A percentile compares a stretch with the other conserved stretches of the same genome.
Conservation (phyloP, 2,888 invertebrate genomes). For the Mystacides longicornis region DNA sequence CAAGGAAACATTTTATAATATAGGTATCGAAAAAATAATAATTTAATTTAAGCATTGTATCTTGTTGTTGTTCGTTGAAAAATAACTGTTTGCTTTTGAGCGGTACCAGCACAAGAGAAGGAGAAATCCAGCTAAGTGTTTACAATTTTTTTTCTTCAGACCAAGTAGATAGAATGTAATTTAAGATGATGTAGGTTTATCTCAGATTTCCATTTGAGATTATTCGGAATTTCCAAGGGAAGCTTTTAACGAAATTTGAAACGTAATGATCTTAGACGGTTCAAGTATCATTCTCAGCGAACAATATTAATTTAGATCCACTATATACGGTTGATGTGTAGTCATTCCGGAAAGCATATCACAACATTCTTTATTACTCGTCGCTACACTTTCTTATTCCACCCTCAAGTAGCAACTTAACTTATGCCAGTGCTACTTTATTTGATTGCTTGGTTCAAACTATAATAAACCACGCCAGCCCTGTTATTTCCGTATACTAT, state of each 20-base stretch:
- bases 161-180: slow-evolving; percentile 1
- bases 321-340: not conserved
- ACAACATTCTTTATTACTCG: no score
- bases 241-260: slow-evolving; percentile 2
- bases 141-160: not conserved
- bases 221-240: not conserved
- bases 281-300: not conserved
- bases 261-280: slow-evolving; percentile 2
- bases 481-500: no score
- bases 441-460: no score
- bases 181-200: slow-evolving; percentile 2
- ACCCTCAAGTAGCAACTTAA: no score
- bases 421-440: no score
- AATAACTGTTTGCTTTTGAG: not conserved
- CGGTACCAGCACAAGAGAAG: not conserved
- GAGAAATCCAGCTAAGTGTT: not conserved
- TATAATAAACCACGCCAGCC: no score
- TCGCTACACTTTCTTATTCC: no score
- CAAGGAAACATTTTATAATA: not conserved
- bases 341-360: not conserved
- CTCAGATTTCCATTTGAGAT: slow-evolving; percentile 2
- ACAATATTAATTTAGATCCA: slow-evolving; percentile 2
- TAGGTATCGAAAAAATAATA: not conserved
- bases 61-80: not conserved
- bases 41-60: not conserved